Percentiles rank a stretch among this genome's conserved stretches.
Conservation (phyloP, 2,888 invertebrate genomes). For the Strigamia crassipes region DNA sequence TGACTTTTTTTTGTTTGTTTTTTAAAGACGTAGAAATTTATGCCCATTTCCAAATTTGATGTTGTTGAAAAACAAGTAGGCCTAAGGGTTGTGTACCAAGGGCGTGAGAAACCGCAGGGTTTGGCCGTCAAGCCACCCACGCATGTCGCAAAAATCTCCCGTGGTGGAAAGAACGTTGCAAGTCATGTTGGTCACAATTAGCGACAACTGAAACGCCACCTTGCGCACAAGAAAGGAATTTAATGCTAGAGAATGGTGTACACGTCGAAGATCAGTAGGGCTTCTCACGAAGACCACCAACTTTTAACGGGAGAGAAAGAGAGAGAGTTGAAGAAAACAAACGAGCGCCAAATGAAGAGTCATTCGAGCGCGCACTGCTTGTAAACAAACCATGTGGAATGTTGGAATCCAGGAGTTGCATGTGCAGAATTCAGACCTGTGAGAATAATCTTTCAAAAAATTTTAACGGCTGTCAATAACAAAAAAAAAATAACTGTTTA, state of each 20-base stretch:
- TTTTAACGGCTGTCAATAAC: not conserved
- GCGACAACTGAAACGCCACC: not conserved
- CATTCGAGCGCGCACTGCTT: too few species aligned
- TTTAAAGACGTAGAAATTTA: not conserved
- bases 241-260: not conserved
- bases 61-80: slow-evolving; percentile 13
- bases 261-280: not conserved
- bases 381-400: too few species aligned
- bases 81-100: slow-evolving; percentile 20
- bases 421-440: too few species aligned
- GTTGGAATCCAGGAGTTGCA: too few species aligned
- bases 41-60: not conserved
- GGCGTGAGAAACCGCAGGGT: slow-evolving; percentile 30
- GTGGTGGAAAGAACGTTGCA: slow-evolving; percentile 10
- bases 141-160: slow-evolving; percentile 22
- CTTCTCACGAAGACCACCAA: slow-evolving; percentile 26
- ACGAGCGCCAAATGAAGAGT: too few species aligned
- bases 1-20: too few species aligned
- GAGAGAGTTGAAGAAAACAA: too few species aligned
- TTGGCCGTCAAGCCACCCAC: slow-evolving; percentile 23
- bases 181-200: slow-evolving; percentile 30
- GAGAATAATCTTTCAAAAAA: not conserved
- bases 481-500: too few species aligned
- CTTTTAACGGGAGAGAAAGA: not conserved
- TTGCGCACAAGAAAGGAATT: slow-evolving; percentile 10